These are phyloP conservation scores for Pseudomyrmex flavicornis DNA, from an alignment of 1,140 invertebrate species.

Conservation along the genomic window DNA sequence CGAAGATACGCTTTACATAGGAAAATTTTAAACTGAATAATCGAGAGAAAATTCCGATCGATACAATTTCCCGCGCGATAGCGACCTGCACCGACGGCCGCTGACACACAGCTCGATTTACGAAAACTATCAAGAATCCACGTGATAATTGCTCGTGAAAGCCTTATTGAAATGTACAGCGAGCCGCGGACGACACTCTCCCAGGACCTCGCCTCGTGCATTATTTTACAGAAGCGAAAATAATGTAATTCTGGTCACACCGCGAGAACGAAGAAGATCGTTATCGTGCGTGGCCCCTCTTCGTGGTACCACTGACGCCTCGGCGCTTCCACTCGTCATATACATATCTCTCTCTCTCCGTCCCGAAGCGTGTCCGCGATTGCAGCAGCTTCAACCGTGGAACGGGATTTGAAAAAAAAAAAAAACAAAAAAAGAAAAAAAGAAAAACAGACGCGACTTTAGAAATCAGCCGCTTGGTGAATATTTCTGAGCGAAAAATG, in stretches of 20 bases:
- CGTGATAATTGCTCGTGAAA: slow-evolving; percentile 67
- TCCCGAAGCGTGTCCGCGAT: slow-evolving; percentile 39
- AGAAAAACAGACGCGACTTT: background rate
- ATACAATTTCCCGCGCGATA: background rate
- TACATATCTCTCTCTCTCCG: slow-evolving; percentile 62
- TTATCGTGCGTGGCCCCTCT: slow-evolving; percentile 68
- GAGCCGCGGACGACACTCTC: slow-evolving; percentile 75
- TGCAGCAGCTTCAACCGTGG: slow-evolving; percentile 25
- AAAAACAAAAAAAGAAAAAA: background rate
- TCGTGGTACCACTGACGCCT: slow-evolving; percentile 73
- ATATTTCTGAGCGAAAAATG: background rate
- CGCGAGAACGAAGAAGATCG: slow-evolving; percentile 74
- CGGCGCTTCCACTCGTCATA: slow-evolving; percentile 73
- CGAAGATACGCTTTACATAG: background rate
- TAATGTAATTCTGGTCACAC: slow-evolving; percentile 83
- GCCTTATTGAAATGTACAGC: slow-evolving; percentile 76
- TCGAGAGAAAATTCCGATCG: too few relatives aligned
- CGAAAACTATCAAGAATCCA: slow-evolving; percentile 56
- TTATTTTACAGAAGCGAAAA: slow-evolving; percentile 72
- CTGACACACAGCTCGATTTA: background rate
- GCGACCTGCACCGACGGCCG: background rate
- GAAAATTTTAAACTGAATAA: too few relatives aligned
- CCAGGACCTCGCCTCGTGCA: slow-evolving; percentile 73
- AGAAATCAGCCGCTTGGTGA: slow-evolving; percentile 3
- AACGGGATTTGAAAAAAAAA: slow-evolving; percentile 16